Conservation (phyloP, 2,888 invertebrate species). For the Onchidella celtica region DNA sequence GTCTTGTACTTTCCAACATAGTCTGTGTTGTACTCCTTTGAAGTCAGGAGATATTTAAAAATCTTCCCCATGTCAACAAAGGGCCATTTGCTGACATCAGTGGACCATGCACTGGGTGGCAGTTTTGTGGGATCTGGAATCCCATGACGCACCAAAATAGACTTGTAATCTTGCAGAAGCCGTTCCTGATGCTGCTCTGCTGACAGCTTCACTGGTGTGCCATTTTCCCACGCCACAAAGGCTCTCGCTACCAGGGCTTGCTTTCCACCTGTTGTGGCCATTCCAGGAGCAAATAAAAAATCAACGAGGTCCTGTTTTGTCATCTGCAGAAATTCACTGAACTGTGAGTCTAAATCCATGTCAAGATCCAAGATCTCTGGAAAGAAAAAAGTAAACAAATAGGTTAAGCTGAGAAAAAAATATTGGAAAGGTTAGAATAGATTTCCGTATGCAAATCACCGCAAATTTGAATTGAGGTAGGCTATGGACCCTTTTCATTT, state of each 20-base stretch:
- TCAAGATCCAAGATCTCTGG: not conserved
- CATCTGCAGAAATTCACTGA: not conserved
- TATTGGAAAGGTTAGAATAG: no score
- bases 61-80: constrained; percentile 36
- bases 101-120: constrained; percentile 19
- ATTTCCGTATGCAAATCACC: no score
- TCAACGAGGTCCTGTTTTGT: not conserved
- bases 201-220: not conserved
- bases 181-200: not conserved
- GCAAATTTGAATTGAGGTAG: no score
- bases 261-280: not conserved
- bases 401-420: no score
- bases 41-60: constrained; percentile 24
- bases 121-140: not conserved
- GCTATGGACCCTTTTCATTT: no score
- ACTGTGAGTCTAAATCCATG: not conserved
- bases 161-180: not conserved
- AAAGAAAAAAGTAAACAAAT: no score
- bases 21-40: constrained; percentile 24
- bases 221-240: not conserved
- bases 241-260: not conserved
- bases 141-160: not conserved
- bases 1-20: constrained; percentile 42
- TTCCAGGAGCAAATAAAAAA: not conserved
- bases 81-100: constrained; percentile 38